Evolutionary conservation across 92 coral and sea anemone species (phyloP), one percentile per base, ranked within the genome.

Genomic region (Phenganax stokvisi): DNA sequence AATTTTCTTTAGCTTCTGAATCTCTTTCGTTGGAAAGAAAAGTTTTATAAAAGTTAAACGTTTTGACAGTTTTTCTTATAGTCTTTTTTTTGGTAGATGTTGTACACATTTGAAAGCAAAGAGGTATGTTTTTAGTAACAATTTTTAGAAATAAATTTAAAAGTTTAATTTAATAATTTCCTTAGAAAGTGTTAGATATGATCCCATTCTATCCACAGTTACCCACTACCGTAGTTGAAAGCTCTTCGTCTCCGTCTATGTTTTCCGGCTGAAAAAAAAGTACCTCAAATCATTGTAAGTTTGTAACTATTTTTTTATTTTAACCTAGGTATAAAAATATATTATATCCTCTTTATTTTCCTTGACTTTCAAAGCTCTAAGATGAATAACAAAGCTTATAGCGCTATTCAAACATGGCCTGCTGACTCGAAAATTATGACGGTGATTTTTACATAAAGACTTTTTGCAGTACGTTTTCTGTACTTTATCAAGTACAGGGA

Each of bases 311-410:
- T 68, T 59, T 68, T 68, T 13, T 68, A 51, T 30, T 68, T 30
- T 68, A 9, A 37, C 2, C 47, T 68, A 30, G 9, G 47, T 0
- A 2, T 37, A 10, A 3, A 68, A 51, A 30, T 10, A 68, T 8
- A 28, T 53, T 68, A 17, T 68, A 30, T 37, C 52, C 5, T 29
- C 54, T 37, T 64, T 13, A 30, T 30, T 68, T 0, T 68, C 73
- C 53, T 20, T 30, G 37, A 68, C 0, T 68, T 20, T 68, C 52
- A 30, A 68, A 30, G 16, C 52, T 68, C 15, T 6, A 0, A 13
- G 73, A 68, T 68, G 11, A 25, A 64, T 12, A 68, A 30, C 73
- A 68, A 68, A 68, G 73, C 53, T 68, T 20, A 68, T 3, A 68
- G 54, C 29, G 73, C 47, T 6, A 17, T 68, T 30, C 54, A 13